Base-by-base conservation (phyloP, 2,797 vertebrate genomes). In the Clarias platycephalus region DNA sequence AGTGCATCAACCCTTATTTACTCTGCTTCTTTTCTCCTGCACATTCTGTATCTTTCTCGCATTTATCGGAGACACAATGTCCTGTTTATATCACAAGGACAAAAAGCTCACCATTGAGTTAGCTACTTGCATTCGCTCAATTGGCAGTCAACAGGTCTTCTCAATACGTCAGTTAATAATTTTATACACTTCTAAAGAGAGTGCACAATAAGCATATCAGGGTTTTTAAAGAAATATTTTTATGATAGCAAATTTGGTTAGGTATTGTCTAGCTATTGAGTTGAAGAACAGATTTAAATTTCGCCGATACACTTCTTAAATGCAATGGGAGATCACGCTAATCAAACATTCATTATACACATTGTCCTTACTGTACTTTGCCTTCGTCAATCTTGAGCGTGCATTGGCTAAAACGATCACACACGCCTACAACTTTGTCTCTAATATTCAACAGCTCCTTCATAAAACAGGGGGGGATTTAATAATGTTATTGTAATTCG, bases 21-120 rank as follows among this genome's bases (percentile, higher is more conserved):
- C 62, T 64, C 24, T 60, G 83, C 81, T 72, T 40, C 71, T 44
- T 58, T 86, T 34, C 85, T 83, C 82, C 57, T 60, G 31, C 9
- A 34, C 31, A 24, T 77, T 37, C 74, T 81, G 74, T 68, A 58
- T 66, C 26, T 86, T 89, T 82, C 82, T 87, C 49, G 5, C 40
- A 80, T 75, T 53, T 60, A 76, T 75, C 22, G 2, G 12, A 37
- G 40, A 44, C 55, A 66, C 66, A 79, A 57, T n/a, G 22, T n/a
- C 49, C 40, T 34, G 20, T 76, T 81, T 76, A 76, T 67, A n/a
- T 77, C 22, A 10, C 44, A 81, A n/a, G 28, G 34, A 49, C 67
- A 85, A n/a, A n/a, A 40, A 67, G 40, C 31, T 66, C 34, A 10
- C 24, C 53, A 76, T 22, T 67, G 60, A 67, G 53, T 85, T 81